Evolutionary conservation across 2,888 invertebrate genomes (phyloP).

Genomic region (Sepioteuthis lessoniana): DNA sequence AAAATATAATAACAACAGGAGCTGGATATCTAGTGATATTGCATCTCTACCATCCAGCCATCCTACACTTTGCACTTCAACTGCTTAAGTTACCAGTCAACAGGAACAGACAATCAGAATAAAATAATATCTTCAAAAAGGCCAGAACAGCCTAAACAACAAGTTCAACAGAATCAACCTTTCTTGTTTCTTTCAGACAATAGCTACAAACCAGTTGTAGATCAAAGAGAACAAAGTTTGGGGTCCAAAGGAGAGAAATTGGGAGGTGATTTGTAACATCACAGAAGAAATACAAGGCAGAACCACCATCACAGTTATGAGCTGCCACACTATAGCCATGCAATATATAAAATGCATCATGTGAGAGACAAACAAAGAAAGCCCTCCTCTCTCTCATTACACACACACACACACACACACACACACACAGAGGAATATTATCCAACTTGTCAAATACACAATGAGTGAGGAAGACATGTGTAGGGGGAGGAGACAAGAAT

Average conservation of each 20-base stretch:
- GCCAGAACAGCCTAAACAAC: neutral
- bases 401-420: neutral
- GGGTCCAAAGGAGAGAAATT: neutral
- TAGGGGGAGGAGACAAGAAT: neutral
- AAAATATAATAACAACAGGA: neutral
- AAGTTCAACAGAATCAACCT: neutral
- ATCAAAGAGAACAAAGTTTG: neutral
- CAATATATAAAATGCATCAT: neutral
- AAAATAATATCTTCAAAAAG: neutral
- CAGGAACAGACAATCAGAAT: neutral
- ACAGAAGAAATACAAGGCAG: neutral
- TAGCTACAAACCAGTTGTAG: conserved; percentile 33
- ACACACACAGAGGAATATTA: neutral
- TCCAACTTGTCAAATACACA: conserved; percentile 8
- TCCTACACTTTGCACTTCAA: neutral
- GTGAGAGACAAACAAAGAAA: neutral
- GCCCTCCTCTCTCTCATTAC: neutral
- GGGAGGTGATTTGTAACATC: neutral
- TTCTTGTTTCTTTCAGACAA: neutral
- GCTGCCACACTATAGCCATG: conserved; percentile 23
- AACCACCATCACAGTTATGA: conserved; percentile 25
- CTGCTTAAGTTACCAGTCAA: neutral
- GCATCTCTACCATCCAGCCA: neutral
- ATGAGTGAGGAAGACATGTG: neutral
- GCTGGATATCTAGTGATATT: neutral